Evolutionary conservation across 1,140 invertebrate genomes (phyloP), one percentile per base, ranked within the genome.

Genomic region (Brachionus rotundiformis): DNA sequence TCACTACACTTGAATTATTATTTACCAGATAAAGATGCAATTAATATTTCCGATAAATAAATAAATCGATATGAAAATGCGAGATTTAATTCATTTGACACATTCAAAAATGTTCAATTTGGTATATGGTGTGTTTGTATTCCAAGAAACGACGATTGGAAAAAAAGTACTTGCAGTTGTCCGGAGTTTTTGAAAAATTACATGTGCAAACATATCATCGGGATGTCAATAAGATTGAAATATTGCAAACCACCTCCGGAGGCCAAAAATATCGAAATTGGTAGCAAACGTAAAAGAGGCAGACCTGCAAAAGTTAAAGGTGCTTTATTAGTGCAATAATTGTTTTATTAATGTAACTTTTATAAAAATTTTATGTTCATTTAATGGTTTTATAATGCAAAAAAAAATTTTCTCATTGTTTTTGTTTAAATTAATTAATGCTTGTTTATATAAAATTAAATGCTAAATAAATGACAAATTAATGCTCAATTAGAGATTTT

Each of bases 181-280:
- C 49, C 49, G 23, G 49, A 16, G 16, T 59, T 59, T 63, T 31
- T 63, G 1, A 63, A 63, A 27, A 63, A 63, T 63, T 63, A 63
- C 23, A 63, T 63, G 29, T 63, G 59, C 59, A 63, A 63, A 31
- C 59, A 63, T 31, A 63, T 63, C 23, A 31, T 63, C 29, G 59
- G 59, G 11, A n/a, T 63, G 59, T 27, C 11, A 23, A 59, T 59
- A 7, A 16, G 54, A 7, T 19, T 59, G 16, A 59, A 59, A 59
- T 59, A 59, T 63, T 63, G 59, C 23, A 63, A 63, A 63, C 59
- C 59, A 27, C 49, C 49, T 19, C 49, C 49, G 23, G 49, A 16
- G 23, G 49, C 49, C 8, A 59, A 59, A 16, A 59, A 5, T 19
- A 13, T 49, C 47, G 19, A n/a, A n/a, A n/a, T n/a, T n/a, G n/a